Conservation (phyloP, 37 sponge, comb jelly and placozoan genomes). For the Beroe forskalii region DNA sequence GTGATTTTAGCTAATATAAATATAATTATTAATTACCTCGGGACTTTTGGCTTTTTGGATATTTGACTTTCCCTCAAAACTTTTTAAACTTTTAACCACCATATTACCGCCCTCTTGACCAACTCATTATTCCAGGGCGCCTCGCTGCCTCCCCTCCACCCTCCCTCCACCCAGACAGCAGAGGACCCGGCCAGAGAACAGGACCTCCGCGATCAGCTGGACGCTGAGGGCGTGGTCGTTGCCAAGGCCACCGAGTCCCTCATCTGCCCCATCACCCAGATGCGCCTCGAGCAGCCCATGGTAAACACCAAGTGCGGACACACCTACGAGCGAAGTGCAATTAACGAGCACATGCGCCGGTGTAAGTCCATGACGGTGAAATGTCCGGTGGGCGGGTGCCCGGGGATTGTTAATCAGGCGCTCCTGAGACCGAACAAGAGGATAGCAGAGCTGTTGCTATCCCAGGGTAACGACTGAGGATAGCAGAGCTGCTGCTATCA, state of each 20-base stretch:
- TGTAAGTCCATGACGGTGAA: background rate
- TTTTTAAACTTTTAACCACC: too few relatives aligned
- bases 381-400: slow-evolving; percentile 54
- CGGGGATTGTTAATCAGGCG: background rate
- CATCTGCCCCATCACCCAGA: slow-evolving; percentile 40
- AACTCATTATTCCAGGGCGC: too few relatives aligned
- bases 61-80: too few relatives aligned
- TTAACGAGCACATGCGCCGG: background rate
- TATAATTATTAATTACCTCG: too few relatives aligned
- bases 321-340: slow-evolving; percentile 18
- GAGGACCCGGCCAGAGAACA: background rate
- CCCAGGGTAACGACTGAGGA: background rate
- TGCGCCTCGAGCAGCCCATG: background rate
- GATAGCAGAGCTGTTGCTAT: slow-evolving; percentile 10
- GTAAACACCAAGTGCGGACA: slow-evolving; percentile 48
- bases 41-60: too few relatives aligned
- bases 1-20: too few relatives aligned
- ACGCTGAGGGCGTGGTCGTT: slow-evolving; percentile 22
- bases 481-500: background rate
- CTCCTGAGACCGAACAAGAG: background rate
- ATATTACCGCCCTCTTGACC: too few relatives aligned
- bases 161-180: background rate
- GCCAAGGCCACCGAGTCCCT: slow-evolving; percentile 46
- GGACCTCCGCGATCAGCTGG: slow-evolving; percentile 10
- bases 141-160: background rate